Evolutionary conservation across 2,888 invertebrate species (phyloP).

Genomic region (Arctia plantaginis): DNA sequence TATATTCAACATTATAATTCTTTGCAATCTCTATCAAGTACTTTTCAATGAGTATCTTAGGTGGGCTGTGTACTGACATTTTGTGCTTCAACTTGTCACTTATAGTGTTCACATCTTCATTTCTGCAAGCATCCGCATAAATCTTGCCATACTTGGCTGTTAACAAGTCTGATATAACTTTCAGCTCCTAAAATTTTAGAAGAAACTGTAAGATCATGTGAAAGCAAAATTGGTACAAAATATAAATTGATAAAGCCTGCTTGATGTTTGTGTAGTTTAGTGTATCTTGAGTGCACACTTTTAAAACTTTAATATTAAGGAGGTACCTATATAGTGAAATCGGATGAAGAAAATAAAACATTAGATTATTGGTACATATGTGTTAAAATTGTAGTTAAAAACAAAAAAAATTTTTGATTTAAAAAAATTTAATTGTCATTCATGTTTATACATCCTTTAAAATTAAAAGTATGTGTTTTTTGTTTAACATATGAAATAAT

Average conservation of each 20-base stretch:
- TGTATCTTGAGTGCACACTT: background rate
- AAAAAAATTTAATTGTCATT: too few relatives aligned
- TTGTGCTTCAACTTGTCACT: slow-evolving; percentile 98
- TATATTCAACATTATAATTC: slow-evolving; percentile 97
- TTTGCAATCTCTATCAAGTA: slow-evolving; percentile 98
- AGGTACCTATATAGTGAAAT: background rate
- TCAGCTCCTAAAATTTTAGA: slow-evolving; percentile 85
- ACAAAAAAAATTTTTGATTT: too few relatives aligned
- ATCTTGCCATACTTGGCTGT: slow-evolving; percentile 97
- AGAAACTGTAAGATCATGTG: background rate
- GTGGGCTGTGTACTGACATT: slow-evolving; percentile 97
- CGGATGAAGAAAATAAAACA: background rate
- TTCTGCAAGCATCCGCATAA: slow-evolving; percentile 95
- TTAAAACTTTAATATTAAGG: background rate
- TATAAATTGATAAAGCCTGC: background rate
- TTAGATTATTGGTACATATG: too few relatives aligned
- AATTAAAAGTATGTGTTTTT: background rate
- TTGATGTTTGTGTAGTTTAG: background rate
- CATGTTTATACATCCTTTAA: too few relatives aligned
- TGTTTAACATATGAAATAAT: background rate
- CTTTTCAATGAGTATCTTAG: slow-evolving; percentile 97
- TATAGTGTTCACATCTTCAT: slow-evolving; percentile 92
- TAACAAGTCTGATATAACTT: slow-evolving; percentile 95
- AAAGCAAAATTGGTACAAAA: background rate
- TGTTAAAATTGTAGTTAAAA: too few relatives aligned